These are phyloP conservation scores for Tetanocera ferruginea DNA, from an alignment of 2,888 invertebrate species.

Conservation along the genomic window DNA sequence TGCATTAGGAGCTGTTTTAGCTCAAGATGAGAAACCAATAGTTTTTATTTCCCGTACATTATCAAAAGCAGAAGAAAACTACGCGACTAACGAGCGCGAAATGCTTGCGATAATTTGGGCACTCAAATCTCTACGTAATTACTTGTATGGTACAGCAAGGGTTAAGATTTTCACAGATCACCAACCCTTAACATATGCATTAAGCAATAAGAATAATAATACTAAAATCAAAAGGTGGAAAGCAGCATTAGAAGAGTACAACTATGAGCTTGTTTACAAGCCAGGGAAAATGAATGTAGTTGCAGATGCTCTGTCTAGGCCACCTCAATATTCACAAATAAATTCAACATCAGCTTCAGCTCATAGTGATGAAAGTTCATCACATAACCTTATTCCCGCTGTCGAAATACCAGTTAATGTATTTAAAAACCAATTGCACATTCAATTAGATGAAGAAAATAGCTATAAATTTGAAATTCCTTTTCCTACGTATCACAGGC, in stretches of 20 bases:
- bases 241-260: too few species aligned
- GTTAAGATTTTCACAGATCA: conserved; percentile 9
- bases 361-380: too few species aligned
- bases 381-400: too few species aligned
- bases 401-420: too few species aligned
- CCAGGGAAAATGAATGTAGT: too few species aligned
- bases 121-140: conserved; percentile 15
- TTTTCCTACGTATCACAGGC: too few species aligned
- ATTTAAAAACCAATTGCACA: not conserved
- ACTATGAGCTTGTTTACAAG: too few species aligned
- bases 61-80: conserved; percentile 14
- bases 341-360: not conserved
- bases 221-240: too few species aligned
- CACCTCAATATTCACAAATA: not conserved
- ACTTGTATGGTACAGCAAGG: conserved; percentile 20
- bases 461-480: too few species aligned
- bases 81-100: conserved; percentile 17
- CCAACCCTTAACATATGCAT: not conserved
- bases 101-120: conserved; percentile 20
- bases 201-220: too few species aligned
- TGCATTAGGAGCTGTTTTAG: conserved; percentile 21
- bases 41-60: conserved; percentile 17
- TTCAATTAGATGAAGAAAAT: not conserved
- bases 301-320: conserved; percentile 14
- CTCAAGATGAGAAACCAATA: conserved; percentile 19